phyloP scores from a whole-genome alignment of 1,140 invertebrate species.

The Lordiphosa stackelbergi region DNA sequence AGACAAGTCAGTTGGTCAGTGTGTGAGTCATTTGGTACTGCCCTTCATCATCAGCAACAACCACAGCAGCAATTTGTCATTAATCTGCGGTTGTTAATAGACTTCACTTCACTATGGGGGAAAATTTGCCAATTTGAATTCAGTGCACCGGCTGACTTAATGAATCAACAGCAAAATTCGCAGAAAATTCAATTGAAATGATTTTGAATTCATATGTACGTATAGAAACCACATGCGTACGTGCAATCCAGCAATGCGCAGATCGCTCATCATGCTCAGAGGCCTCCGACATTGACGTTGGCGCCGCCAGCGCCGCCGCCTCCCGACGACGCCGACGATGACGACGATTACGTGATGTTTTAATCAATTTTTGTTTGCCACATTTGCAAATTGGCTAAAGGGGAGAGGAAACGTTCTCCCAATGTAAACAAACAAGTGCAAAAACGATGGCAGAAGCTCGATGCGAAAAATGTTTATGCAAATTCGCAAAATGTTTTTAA shows the following conservation, averaged over 20 bases:
- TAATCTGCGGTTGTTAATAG: slow-evolving; percentile 34
- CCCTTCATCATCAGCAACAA: slow-evolving; percentile 38
- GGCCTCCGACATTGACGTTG: slow-evolving; percentile 27
- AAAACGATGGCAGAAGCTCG: slow-evolving; percentile 39
- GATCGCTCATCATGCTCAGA: slow-evolving; percentile 8
- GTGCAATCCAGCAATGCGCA: slow-evolving; percentile 35
- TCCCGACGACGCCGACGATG: slow-evolving; percentile 21
- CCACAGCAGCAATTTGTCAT: slow-evolving; percentile 51
- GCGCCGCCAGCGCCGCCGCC: slow-evolving; percentile 30
- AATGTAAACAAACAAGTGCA: slow-evolving; percentile 59
- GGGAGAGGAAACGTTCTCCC: slow-evolving; percentile 1
- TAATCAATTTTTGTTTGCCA: slow-evolving; percentile 62
- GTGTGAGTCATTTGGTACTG: slow-evolving; percentile 50
- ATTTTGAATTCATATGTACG: slow-evolving; percentile 52
- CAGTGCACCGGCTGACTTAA: slow-evolving; percentile 15
- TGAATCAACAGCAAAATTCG: slow-evolving; percentile 52
- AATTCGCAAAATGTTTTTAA: slow-evolving; percentile 48
- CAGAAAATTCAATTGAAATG: slow-evolving; percentile 44
- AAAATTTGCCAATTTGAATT: slow-evolving; percentile 44
- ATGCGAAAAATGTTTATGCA: slow-evolving; percentile 52
- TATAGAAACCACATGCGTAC: slow-evolving; percentile 49
- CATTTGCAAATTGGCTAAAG: slow-evolving; percentile 33
- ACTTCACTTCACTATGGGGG: slow-evolving; percentile 14
- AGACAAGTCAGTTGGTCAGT: slow-evolving; percentile 39
- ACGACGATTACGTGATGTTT: slow-evolving; percentile 69